Percentiles rank a stretch among this genome's conserved stretches.
These are phyloP conservation scores for Megalonaias nervosa DNA, from an alignment of 1,140 invertebrate genomes.

Conservation along the genomic window DNA sequence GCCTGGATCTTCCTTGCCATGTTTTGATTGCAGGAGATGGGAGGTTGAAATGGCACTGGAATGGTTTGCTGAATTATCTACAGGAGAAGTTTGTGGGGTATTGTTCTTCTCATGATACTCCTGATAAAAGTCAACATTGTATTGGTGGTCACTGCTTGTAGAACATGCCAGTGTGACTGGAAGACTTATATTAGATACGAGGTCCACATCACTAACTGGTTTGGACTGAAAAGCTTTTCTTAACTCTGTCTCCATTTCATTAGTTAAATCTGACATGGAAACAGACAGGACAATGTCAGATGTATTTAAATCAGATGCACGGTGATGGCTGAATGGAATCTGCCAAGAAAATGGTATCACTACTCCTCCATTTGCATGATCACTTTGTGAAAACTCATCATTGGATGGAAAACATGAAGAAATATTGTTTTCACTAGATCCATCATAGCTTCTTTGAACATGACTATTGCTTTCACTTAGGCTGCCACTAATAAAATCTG, in stretches of 20 bases:
- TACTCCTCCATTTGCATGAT: constrained; percentile 11
- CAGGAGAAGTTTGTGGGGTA: too few species aligned
- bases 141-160: too few species aligned
- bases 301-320: constrained; percentile 13
- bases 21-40: too few species aligned
- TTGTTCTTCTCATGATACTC: too few species aligned
- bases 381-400: constrained; percentile 11
- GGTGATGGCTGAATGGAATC: too few species aligned
- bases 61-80: too few species aligned
- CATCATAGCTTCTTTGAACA: constrained; percentile 3
- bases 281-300: constrained; percentile 26
- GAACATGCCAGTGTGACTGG: constrained; percentile 7
- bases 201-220: constrained; percentile 11
- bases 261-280: constrained; percentile 31
- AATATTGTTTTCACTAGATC: constrained; percentile 21
- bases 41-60: too few species aligned
- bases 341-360: not conserved
- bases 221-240: constrained; percentile 24
- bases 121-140: too few species aligned
- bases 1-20: too few species aligned
- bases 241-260: constrained; percentile 33
- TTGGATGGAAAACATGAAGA: not conserved
- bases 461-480: not conserved
- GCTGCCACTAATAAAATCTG: constrained; percentile 20
- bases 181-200: constrained; percentile 28